Percentiles rank a stretch among this genome's conserved stretches.
Evolutionary conservation across 2,113 vertebrate genomes (phyloP).

Genomic region (Chloropsis hardwickii): DNA sequence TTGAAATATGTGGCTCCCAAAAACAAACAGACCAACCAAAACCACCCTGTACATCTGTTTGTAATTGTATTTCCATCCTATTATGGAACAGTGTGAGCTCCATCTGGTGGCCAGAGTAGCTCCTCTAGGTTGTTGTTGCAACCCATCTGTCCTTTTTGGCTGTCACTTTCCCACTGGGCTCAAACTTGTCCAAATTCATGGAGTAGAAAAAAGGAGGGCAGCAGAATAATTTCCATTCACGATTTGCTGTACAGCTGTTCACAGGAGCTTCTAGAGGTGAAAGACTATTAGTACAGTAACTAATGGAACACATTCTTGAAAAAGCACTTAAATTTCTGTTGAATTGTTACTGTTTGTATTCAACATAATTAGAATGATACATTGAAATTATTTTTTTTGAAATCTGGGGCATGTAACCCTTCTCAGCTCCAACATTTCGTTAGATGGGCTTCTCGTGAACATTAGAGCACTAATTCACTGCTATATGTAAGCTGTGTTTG

Average conservation of each 20-base stretch:
- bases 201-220: not conserved
- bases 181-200: not conserved
- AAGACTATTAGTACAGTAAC: not conserved
- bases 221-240: not conserved
- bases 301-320: not conserved
- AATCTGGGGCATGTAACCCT: not conserved
- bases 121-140: not conserved
- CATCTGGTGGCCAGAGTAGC: slow-evolving; percentile 70
- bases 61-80: not conserved
- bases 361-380: not conserved
- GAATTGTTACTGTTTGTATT: not conserved
- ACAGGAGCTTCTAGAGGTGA: not conserved
- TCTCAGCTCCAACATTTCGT: not conserved
- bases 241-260: not conserved
- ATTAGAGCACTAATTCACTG: not conserved
- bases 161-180: not conserved
- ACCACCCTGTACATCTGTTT: not conserved
- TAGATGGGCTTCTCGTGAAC: not conserved
- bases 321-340: not conserved
- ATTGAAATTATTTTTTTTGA: not conserved
- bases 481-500: not conserved
- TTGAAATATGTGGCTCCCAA: not conserved
- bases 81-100: slow-evolving; percentile 64
- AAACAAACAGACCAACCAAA: not conserved
- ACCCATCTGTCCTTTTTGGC: not conserved